Evolutionary conservation across 2,888 invertebrate genomes (phyloP).

Genomic region (Troides helena): DNA sequence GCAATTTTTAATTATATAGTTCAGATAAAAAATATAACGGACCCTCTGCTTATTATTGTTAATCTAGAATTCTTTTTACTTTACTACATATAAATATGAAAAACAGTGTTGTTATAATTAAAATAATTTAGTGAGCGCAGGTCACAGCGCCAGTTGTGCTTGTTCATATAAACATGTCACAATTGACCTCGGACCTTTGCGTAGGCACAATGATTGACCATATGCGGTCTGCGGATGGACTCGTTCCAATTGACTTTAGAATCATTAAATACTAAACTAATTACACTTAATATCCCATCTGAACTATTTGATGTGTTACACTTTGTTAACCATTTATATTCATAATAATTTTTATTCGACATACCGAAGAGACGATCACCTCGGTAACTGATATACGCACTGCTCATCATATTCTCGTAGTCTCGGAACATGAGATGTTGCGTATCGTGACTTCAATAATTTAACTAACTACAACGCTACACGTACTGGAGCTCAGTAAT

Average conservation of each 20-base stretch:
- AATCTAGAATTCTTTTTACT: too few species aligned
- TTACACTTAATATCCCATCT: constrained; percentile 27
- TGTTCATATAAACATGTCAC: constrained; percentile 37
- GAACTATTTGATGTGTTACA: constrained; percentile 26
- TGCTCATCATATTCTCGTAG: too few species aligned
- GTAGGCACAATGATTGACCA: constrained; percentile 67
- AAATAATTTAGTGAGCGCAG: not conserved
- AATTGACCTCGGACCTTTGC: constrained; percentile 39
- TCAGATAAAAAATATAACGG: not conserved
- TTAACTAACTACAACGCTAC: too few species aligned
- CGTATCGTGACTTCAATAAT: too few species aligned
- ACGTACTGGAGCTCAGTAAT: too few species aligned
- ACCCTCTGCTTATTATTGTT: too few species aligned
- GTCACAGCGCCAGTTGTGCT: constrained; percentile 1
- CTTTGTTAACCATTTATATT: not conserved
- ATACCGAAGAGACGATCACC: too few species aligned
- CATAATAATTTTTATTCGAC: too few species aligned
- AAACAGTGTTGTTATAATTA: not conserved
- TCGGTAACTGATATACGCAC: too few species aligned
- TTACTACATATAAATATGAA: not conserved
- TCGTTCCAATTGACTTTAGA: constrained; percentile 54
- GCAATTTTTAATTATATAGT: not conserved
- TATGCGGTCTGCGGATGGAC: constrained; percentile 59
- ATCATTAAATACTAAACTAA: constrained; percentile 26
- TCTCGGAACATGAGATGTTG: too few species aligned